These are phyloP conservation scores for Gouania willdenowi DNA, from an alignment of 2,797 vertebrate genomes.

Conservation along the genomic window DNA sequence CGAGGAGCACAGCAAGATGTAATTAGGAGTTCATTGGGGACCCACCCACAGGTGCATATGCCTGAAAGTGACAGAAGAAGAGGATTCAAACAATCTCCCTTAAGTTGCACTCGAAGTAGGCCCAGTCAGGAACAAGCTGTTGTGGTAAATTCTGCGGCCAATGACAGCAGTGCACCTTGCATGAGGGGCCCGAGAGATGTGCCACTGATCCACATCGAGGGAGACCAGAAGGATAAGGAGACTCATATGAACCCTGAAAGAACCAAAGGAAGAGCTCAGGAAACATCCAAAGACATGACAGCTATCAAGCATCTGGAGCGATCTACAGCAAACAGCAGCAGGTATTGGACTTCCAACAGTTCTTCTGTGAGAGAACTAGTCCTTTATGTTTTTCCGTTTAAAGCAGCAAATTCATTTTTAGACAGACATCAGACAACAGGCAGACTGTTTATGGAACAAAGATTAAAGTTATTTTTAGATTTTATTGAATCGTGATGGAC, in stretches of 20 bases:
- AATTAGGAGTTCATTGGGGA: constrained; percentile 22
- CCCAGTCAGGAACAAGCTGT: constrained; percentile 60
- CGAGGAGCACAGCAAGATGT: constrained; percentile 76
- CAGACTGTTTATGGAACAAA: constrained; percentile 19
- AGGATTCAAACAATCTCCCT: constrained; percentile 62
- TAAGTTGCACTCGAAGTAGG: constrained; percentile 48
- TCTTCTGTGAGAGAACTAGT: constrained; percentile 5
- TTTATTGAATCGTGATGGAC: constrained; percentile 20
- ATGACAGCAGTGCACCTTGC: constrained; percentile 34
- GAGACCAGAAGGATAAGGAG: constrained; percentile 83
- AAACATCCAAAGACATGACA: constrained; percentile 44
- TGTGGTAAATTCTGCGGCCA: constrained; percentile 16
- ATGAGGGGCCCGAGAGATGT: constrained; percentile 80
- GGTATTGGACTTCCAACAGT: constrained; percentile 64
- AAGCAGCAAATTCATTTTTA: neutral
- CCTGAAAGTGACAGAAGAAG: constrained; percentile 67
- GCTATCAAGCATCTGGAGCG: constrained; percentile 42
- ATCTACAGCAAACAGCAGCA: constrained; percentile 44
- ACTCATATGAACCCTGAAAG: constrained; percentile 37
- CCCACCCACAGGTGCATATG: constrained; percentile 41
- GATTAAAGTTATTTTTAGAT: constrained; percentile 15
- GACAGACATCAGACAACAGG: too few relatives aligned
- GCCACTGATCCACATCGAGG: constrained; percentile 94
- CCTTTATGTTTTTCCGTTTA: neutral
- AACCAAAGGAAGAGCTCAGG: constrained; percentile 40